Base-by-base conservation (phyloP, 2,113 vertebrate genomes). In the Anolis carolinensis region DNA sequence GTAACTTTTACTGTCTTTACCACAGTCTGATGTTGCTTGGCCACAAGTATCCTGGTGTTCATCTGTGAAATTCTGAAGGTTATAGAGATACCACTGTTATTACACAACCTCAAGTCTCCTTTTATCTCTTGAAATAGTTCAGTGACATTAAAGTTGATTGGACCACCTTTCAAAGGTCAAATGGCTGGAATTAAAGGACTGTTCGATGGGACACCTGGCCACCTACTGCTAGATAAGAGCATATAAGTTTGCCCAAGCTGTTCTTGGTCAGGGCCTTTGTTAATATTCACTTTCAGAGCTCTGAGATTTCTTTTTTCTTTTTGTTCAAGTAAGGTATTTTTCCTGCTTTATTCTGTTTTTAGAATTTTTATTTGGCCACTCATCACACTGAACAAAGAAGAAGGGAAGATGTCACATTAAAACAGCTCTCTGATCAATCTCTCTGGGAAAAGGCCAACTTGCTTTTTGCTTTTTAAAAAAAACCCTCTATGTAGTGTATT, bases 401-500 rank as follows among this genome's bases (percentile, higher is more conserved):
- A 73, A 85, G 5, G 5, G 86, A 78, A 89, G 89, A 86, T 10
- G 90, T 90, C 91, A 91, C 86, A 82, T 92, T 90, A 92, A 96
- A 96, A 96, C 90, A 90, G 88, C 86, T 83, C 89, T 92, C 85
- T 87, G 91, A 95, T 91, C 16, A 1, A 87, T 90, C 89, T 91
- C 84, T 55, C 84, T 82, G 87, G 89, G 89, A 90, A 93, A 93
- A 87, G 92, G 91, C 89, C 90, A 95, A 84, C 90, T 88, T 85
- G 87, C 93, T 96, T 95, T 97, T 97, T 6, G 14, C 55, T 68
- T 65, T 65, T 68, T n/a, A 67, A 67, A 21, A n/a, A 48, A 11
- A 44, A n/a, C 16, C n/a, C 91, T 83, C 91, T 92, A 89, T 91
- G 87, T 93, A 93, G 95, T 94, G 95, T 92, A 93, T 96, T 96